These are phyloP conservation scores for Zeus faber DNA, from an alignment of 2,113 vertebrate species.

Conservation along the genomic window DNA sequence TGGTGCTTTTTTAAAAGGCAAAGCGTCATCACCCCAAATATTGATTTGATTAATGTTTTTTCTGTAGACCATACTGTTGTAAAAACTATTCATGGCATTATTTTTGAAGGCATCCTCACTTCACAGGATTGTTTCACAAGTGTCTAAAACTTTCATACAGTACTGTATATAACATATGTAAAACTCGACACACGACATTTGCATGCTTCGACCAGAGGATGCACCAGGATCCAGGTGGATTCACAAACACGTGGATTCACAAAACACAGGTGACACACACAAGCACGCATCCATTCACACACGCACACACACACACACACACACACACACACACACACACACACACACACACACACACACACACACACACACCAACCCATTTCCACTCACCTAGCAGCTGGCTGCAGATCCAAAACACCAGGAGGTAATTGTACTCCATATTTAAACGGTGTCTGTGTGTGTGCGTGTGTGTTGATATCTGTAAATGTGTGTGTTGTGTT, in stretches of 20 bases:
- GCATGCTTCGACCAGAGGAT: too few relatives aligned
- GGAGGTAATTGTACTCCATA: slow-evolving; percentile 85
- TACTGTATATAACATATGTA: too few relatives aligned
- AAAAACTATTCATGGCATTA: too few relatives aligned
- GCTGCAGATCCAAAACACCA: slow-evolving; percentile 85
- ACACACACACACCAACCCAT: slow-evolving; percentile 19
- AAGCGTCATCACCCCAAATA: too few relatives aligned
- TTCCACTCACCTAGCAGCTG: slow-evolving; percentile 83
- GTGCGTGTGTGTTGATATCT: slow-evolving; percentile 30
- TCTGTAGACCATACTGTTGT: too few relatives aligned
- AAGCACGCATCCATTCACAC: slow-evolving; percentile 10
- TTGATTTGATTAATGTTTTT: too few relatives aligned
- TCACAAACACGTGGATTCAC: slow-evolving; percentile 2
- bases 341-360: slow-evolving; percentile 15
- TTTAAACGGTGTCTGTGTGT: slow-evolving; percentile 47
- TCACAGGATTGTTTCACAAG: too few relatives aligned
- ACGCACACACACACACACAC: slow-evolving; percentile 8
- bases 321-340: slow-evolving; percentile 14
- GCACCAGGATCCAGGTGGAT: too few relatives aligned
- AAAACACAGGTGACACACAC: slow-evolving; percentile 1
- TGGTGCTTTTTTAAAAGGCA: too few relatives aligned
- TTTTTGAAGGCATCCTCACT: too few relatives aligned
- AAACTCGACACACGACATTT: too few relatives aligned
- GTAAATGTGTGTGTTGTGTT: slow-evolving; percentile 47
- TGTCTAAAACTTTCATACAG: too few relatives aligned